phyloP scores from a whole-genome alignment of 2,888 invertebrate species.

The Orgyia antiqua region DNA sequence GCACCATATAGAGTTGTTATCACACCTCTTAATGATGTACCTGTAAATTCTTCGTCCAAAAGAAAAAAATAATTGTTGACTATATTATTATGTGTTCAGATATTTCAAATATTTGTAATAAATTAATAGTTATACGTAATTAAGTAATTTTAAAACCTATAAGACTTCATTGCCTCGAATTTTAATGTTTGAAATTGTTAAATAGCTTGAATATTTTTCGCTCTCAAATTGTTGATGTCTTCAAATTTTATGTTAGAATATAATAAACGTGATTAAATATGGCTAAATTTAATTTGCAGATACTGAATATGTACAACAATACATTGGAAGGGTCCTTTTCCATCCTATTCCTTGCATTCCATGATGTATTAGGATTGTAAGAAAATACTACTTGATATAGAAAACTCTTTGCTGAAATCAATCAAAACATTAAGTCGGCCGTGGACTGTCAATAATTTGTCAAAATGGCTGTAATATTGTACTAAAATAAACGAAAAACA shows the following conservation, averaged over 20 bases:
- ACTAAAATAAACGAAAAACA: slow-evolving; percentile 2
- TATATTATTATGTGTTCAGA: slow-evolving; percentile 2
- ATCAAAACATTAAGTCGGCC: slow-evolving; percentile 1
- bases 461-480: slow-evolving; percentile 10
- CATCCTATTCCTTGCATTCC: not conserved
- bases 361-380: not conserved
- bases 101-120: slow-evolving; percentile 12
- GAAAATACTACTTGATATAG: not conserved
- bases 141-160: slow-evolving; percentile 7
- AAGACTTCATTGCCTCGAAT: slow-evolving; percentile 27
- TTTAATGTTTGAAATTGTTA: slow-evolving; percentile 29
- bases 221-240: slow-evolving; percentile 39
- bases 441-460: slow-evolving; percentile 1
- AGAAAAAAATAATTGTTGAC: slow-evolving; percentile 25
- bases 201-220: slow-evolving; percentile 33
- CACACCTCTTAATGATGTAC: slow-evolving; percentile 52
- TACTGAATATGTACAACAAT: not conserved
- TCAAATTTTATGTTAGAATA: slow-evolving; percentile 45
- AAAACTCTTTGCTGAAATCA: not conserved
- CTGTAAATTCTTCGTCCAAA: slow-evolving; percentile 29
- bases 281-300: slow-evolving; percentile 11
- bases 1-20: slow-evolving; percentile 58
- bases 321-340: not conserved
- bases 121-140: slow-evolving; percentile 12
- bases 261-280: slow-evolving; percentile 20